These are phyloP conservation scores for Drosophila pruinosa DNA, from an alignment of 1,140 invertebrate genomes.

Conservation along the genomic window DNA sequence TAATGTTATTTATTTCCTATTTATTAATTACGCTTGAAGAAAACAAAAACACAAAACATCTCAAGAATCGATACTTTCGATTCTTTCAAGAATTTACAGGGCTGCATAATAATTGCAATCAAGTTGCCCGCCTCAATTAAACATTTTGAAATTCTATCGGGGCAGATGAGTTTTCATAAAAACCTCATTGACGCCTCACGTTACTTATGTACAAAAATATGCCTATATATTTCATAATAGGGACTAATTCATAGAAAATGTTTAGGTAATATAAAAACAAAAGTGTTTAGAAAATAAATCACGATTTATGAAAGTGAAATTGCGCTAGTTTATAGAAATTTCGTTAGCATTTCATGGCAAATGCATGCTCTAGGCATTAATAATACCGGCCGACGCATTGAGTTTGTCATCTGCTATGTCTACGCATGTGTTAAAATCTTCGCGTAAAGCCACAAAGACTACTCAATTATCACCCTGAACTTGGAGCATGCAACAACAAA, in stretches of 20 bases:
- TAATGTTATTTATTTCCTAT: slow-evolving; percentile 14
- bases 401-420: slow-evolving; percentile 27
- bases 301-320: slow-evolving; percentile 77
- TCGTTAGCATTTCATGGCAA: slow-evolving; percentile 60
- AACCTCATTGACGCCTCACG: not conserved
- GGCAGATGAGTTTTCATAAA: not conserved
- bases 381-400: slow-evolving; percentile 3
- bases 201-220: slow-evolving; percentile 49
- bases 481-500: slow-evolving; percentile 37
- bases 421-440: slow-evolving; percentile 73
- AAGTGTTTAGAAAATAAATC: slow-evolving; percentile 50
- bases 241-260: slow-evolving; percentile 33
- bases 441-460: slow-evolving; percentile 42
- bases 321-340: slow-evolving; percentile 74
- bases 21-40: not conserved
- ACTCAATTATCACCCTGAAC: slow-evolving; percentile 71
- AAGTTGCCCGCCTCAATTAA: slow-evolving; percentile 5
- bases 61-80: slow-evolving; percentile 25
- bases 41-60: slow-evolving; percentile 26
- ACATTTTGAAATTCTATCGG: slow-evolving; percentile 45
- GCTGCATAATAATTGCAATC: not conserved
- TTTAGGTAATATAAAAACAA: slow-evolving; percentile 36
- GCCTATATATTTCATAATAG: slow-evolving; percentile 47
- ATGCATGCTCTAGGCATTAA: slow-evolving; percentile 72
- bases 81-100: slow-evolving; percentile 17